A percentile compares a stretch with the other conserved stretches of the same genome.
phyloP scores from a whole-genome alignment of 2,113 vertebrate species.

The Bubo scandiacus region DNA sequence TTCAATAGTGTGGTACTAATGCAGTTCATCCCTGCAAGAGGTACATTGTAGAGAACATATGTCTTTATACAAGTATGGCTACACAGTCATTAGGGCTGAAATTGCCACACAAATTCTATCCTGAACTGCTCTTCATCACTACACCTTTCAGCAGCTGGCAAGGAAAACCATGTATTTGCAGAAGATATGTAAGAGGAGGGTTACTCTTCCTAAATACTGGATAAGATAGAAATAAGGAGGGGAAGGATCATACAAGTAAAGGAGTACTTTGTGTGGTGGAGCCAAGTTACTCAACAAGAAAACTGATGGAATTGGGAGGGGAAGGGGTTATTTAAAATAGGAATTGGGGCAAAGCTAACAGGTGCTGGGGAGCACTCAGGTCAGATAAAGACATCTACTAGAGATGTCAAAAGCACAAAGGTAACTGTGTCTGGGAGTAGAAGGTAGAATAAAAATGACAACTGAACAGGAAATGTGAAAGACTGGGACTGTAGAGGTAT shows the following conservation, averaged over 20 bases:
- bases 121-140: not conserved
- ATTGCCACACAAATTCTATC: not conserved
- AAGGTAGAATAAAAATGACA: slow-evolving; percentile 53
- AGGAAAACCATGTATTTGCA: not conserved
- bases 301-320: not conserved
- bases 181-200: not conserved
- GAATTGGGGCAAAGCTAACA: slow-evolving; percentile 30
- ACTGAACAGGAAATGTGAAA: slow-evolving; percentile 55
- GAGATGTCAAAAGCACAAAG: slow-evolving; percentile 58
- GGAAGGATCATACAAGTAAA: not conserved
- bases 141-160: not conserved
- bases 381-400: slow-evolving; percentile 64
- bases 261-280: not conserved
- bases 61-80: not conserved
- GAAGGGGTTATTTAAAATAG: not conserved
- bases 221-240: not conserved
- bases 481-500: not conserved
- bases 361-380: slow-evolving; percentile 44
- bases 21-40: not conserved
- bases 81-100: not conserved
- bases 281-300: not conserved
- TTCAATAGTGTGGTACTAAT: not conserved
- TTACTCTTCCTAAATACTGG: not conserved
- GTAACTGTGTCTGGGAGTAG: slow-evolving; percentile 35
- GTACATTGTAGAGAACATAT: not conserved